These are phyloP conservation scores for Carettochelys insculpta DNA, from an alignment of 2,113 vertebrate genomes.

Conservation along the genomic window DNA sequence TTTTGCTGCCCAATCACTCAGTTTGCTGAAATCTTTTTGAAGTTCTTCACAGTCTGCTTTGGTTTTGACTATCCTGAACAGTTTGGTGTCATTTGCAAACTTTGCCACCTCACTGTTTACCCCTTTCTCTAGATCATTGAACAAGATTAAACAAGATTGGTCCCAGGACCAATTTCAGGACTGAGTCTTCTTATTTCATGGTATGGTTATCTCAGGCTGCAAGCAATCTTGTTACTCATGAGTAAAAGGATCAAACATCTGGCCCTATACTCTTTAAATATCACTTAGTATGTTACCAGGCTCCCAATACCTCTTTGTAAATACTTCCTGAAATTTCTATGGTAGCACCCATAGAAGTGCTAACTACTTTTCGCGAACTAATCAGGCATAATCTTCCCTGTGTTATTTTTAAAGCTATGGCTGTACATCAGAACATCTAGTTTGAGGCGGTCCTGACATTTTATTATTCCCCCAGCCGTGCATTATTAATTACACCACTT, in stretches of 20 bases:
- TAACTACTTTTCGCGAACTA: background rate
- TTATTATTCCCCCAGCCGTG: background rate
- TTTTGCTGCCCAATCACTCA: too few relatives aligned
- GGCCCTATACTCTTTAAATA: background rate
- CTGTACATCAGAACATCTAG: background rate
- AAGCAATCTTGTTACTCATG: background rate
- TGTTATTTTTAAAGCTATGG: background rate
- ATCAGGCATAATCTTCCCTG: background rate
- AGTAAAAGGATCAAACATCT: background rate
- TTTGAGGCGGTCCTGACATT: background rate
- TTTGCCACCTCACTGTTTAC: too few relatives aligned
- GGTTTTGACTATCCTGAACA: too few relatives aligned
- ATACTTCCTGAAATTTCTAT: background rate
- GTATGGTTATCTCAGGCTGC: background rate
- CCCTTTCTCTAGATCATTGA: too few relatives aligned
- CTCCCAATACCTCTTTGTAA: background rate
- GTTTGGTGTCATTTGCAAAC: too few relatives aligned
- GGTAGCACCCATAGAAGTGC: background rate
- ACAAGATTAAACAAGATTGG: too few relatives aligned
- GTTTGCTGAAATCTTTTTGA: too few relatives aligned
- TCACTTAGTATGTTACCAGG: background rate
- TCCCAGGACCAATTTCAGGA: too few relatives aligned
- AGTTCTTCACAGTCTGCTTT: too few relatives aligned
- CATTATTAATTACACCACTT: background rate
- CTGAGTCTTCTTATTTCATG: background rate